These are phyloP conservation scores for Cheumatopsyche charites DNA, from an alignment of 1,140 invertebrate genomes.

Conservation along the genomic window DNA sequence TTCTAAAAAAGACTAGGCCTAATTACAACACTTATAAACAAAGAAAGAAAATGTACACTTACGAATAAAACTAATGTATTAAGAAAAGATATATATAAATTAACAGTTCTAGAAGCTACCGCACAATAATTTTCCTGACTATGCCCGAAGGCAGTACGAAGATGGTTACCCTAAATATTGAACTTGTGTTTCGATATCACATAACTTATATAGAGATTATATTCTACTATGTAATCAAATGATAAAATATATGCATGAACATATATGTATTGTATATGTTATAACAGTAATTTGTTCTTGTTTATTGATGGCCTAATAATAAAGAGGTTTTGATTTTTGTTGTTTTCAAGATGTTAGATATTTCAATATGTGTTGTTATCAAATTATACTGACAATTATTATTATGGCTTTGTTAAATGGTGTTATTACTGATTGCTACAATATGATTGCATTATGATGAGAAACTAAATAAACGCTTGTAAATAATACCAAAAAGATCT, in stretches of 20 bases:
- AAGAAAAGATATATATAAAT: slow-evolving; percentile 1
- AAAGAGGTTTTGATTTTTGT: too few relatives aligned
- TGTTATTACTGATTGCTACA: slow-evolving; percentile 44
- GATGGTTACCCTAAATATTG: too few relatives aligned
- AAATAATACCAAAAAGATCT: slow-evolving; percentile 37
- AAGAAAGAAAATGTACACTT: background rate
- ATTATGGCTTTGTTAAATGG: slow-evolving; percentile 44
- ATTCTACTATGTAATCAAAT: too few relatives aligned
- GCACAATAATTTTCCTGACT: background rate
- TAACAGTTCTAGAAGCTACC: background rate
- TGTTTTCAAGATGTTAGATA: too few relatives aligned
- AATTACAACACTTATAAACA: background rate
- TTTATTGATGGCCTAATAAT: too few relatives aligned
- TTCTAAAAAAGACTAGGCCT: slow-evolving; percentile 4
- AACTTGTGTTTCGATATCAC: too few relatives aligned
- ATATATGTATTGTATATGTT: too few relatives aligned
- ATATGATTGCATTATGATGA: slow-evolving; percentile 47
- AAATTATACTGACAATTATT: slow-evolving; percentile 15
- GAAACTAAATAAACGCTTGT: slow-evolving; percentile 49
- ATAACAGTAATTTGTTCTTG: too few relatives aligned
- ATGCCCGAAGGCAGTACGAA: too few relatives aligned
- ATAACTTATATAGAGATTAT: too few relatives aligned
- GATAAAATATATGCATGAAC: too few relatives aligned
- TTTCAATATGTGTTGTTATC: slow-evolving; percentile 10
- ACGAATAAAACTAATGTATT: background rate